phyloP scores from a whole-genome alignment of 2,113 vertebrate genomes.

The Plotosus lineatus region DNA sequence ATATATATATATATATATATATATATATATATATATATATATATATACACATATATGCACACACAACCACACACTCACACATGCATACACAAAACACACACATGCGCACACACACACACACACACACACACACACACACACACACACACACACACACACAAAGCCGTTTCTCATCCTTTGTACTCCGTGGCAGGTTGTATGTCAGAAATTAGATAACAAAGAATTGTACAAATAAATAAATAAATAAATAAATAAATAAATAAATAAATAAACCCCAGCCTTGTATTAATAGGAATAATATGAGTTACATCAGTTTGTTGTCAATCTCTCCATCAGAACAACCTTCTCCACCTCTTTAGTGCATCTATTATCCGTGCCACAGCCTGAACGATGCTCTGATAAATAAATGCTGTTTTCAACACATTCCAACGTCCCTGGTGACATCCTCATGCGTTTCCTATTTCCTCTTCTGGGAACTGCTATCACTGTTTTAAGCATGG shows the following conservation, averaged over 20 bases:
- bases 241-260: too few species aligned
- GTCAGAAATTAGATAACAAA: background rate
- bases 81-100: constrained; percentile 21
- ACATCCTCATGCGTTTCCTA: background rate
- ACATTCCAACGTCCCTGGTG: background rate
- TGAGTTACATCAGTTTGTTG: background rate
- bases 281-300: background rate
- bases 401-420: background rate
- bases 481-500: background rate
- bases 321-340: background rate
- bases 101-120: background rate
- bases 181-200: background rate
- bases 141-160: constrained; percentile 6
- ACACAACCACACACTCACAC: constrained; percentile 14
- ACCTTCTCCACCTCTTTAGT: constrained; percentile 6
- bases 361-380: background rate
- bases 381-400: background rate
- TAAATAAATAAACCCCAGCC: too few species aligned
- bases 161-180: background rate
- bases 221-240: too few species aligned
- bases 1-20: too few species aligned
- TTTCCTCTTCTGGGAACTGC: background rate
- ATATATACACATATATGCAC: constrained; percentile 11
- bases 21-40: constrained; percentile 16
- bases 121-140: constrained; percentile 24